Conservation (phyloP, 2,888 invertebrate genomes). For the Ormyrus labotus region DNA sequence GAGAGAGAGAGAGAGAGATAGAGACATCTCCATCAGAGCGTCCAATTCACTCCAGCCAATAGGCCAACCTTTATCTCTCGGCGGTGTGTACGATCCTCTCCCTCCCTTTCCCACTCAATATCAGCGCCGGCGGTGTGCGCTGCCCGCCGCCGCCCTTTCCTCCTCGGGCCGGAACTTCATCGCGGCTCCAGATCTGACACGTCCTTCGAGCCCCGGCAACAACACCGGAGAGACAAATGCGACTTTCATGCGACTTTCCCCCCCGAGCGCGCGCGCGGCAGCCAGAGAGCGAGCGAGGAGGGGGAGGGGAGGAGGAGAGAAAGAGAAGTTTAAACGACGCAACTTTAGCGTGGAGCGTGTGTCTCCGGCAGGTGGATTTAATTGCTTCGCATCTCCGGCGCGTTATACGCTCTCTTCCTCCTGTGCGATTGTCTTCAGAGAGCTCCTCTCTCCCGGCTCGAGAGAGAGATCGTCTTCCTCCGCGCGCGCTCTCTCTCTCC, state of each 20-base stretch:
- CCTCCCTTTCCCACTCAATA: slow-evolving; percentile 5
- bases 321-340: slow-evolving; percentile 64
- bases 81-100: neutral
- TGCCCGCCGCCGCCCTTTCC: too few species aligned
- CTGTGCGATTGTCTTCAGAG: slow-evolving; percentile 45
- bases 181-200: slow-evolving; percentile 19
- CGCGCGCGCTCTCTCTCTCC: neutral
- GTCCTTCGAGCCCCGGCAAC: slow-evolving; percentile 6
- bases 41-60: neutral
- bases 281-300: neutral
- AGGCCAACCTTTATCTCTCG: slow-evolving; percentile 3
- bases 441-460: slow-evolving; percentile 8
- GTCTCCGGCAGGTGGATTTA: slow-evolving; percentile 61
- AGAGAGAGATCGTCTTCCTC: slow-evolving; percentile 9
- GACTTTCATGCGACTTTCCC: slow-evolving; percentile 60
- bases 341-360: slow-evolving; percentile 57
- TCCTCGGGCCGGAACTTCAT: slow-evolving; percentile 6
- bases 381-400: slow-evolving; percentile 57
- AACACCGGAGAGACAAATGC: slow-evolving; percentile 59
- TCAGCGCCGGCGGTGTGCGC: neutral
- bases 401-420: slow-evolving; percentile 33
- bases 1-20: too few species aligned
- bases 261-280: neutral
- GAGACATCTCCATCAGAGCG: too few species aligned
- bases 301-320: neutral